Base-by-base conservation (phyloP, 2,888 invertebrate species). In the Ochropleura leucogaster region DNA sequence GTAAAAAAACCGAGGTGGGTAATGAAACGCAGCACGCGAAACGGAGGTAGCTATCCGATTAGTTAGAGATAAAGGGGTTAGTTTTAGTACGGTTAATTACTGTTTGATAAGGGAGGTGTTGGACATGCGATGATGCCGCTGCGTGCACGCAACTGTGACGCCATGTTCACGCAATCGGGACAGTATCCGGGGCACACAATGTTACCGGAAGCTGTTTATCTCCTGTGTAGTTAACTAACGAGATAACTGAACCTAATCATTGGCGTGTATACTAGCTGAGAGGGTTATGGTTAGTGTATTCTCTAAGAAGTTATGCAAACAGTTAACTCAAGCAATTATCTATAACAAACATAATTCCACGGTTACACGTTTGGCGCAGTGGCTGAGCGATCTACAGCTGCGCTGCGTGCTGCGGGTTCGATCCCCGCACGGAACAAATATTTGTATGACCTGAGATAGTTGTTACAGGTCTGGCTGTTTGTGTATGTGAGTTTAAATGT, bases 1-100 rank as follows among this genome's bases (percentile, higher is more conserved):
- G 30, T 68, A 68, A 74, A 77, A 77, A 68, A 66, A 18, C 40
- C 12, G 40, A 64, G n/a, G 42, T 53, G 57, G 57, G 74, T 83
- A 88, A 90, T 88, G 84, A 89, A 85, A 81, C 73, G 66, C 47
- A 79, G 80, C 91, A 92, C 90, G 92, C 90, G 60, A 90, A 85
- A 79, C 75, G 73, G 68, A 73, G 78, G 72, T 46, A 57, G 20
- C 68, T 71, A 72, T 67, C 65, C 77, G 85, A 85, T 87, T 72
- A 70, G 69, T 72, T 67, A 77, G 68, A 75, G 77, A 80, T 87
- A 85, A 87, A 86, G 77, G 74, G 79, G 77, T 84, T 85, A 75
- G 79, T 78, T 63, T 80, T 83, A 80, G 74, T 81, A 78, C 74
- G 71, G 77, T 85, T 87, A 85, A 84, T 90, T 89, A 84, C 80